These are phyloP conservation scores for Hesperia comma DNA, from an alignment of 2,888 invertebrate genomes.

Conservation along the genomic window DNA sequence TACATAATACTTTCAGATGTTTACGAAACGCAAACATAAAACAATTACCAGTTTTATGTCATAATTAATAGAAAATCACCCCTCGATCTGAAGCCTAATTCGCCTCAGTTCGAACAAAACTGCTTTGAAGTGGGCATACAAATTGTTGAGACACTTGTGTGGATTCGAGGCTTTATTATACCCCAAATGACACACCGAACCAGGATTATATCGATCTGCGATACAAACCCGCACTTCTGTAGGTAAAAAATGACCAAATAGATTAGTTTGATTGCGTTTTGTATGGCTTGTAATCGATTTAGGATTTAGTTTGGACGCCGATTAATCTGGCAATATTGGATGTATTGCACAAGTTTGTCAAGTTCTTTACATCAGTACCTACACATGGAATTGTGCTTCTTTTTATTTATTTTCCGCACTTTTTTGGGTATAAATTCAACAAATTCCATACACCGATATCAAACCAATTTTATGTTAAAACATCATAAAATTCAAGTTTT, in stretches of 20 bases:
- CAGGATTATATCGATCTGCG: constrained; percentile 68
- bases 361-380: background rate
- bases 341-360: constrained; percentile 18
- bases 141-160: constrained; percentile 69
- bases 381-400: background rate
- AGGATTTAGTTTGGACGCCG: constrained; percentile 14
- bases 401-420: too few species aligned
- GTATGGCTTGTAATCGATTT: constrained; percentile 29
- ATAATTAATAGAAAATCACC: constrained; percentile 32
- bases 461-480: too few species aligned
- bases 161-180: constrained; percentile 69
- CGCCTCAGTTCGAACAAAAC: constrained; percentile 49
- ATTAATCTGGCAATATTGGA: constrained; percentile 27
- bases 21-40: constrained; percentile 3
- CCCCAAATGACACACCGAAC: constrained; percentile 66
- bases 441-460: too few species aligned
- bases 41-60: constrained; percentile 11
- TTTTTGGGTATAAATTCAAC: too few species aligned
- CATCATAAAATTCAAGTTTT: too few species aligned
- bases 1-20: background rate
- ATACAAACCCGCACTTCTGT: constrained; percentile 46
- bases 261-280: constrained; percentile 55
- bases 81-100: constrained; percentile 50
- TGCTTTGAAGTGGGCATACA: constrained; percentile 72
- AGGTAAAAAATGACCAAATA: constrained; percentile 53